Evolutionary conservation across 2,797 vertebrate species (phyloP), one percentile per base, ranked within the genome.

Genomic region (Smutsia gigantea): DNA sequence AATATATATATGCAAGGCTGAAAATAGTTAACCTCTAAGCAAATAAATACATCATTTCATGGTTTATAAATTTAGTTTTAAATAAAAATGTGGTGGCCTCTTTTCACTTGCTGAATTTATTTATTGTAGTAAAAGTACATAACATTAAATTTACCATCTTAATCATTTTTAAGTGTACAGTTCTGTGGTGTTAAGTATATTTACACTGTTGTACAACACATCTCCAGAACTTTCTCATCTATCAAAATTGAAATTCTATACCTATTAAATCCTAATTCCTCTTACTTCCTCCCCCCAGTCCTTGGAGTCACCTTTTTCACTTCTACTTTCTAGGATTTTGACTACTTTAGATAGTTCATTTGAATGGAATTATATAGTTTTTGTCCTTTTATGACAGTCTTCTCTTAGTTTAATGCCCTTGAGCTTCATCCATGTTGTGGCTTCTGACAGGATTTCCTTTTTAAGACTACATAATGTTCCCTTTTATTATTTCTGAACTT

Each of bases 31-130:
- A 51, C 11, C 6, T 87, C 7, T 90, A 78, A 87, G 23, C 29
- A 71, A 85, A 89, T 85, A 79, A 79, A 81, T 71, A 81, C 61
- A 6, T 63, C 53, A 53, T 77, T 11, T 90, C 21, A 15, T 68
- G 37, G 78, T 72, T 77, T 46, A 46, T 46, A 46, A 46, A 46
- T 46, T 46, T 46, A 46, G 46, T 46, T 46, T 92, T 88, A 37
- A 85, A 39, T 68, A 29, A 53, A 87, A 55, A 82, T 81, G 68
- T 85, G 59, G 25, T 74, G 10, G 27, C 61, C 42, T 68, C 11
- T 89, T 74, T 93, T 92, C 42, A 46, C 84, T 94, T 92, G 42
- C 37, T 69, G 31, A 81, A n/a, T 23, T 72, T 55, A 14, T 68
- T 42, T 86, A 68, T 90, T 93, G 17, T 63, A 42, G 9, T 93